Evolutionary conservation across 2,113 vertebrate species (phyloP).

Genomic region (Baryphthengus martii): DNA sequence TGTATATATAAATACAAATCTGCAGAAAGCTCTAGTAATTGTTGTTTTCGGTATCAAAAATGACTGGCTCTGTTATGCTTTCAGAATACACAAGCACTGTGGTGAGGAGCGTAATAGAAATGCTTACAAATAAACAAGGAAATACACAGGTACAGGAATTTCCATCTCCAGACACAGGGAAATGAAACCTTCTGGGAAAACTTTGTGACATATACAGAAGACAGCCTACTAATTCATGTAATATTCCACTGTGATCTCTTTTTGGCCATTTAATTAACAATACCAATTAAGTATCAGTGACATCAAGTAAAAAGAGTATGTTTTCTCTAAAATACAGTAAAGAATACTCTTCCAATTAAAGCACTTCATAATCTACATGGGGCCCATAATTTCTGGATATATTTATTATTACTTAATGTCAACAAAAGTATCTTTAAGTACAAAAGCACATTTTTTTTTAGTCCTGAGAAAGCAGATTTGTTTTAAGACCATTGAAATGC

Average conservation of each 20-base stretch:
- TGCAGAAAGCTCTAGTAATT: not conserved
- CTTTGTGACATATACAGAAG: slow-evolving; percentile 4
- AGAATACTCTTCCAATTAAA: slow-evolving; percentile 54
- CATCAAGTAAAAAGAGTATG: not conserved
- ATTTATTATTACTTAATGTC: slow-evolving; percentile 69
- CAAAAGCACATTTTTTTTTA: slow-evolving; percentile 59
- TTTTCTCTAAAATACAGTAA: slow-evolving; percentile 35
- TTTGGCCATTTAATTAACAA: not conserved
- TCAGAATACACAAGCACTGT: slow-evolving; percentile 18
- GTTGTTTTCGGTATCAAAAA: not conserved
- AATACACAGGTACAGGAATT: slow-evolving; percentile 41
- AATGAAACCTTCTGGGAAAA: slow-evolving; percentile 39
- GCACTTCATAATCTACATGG: not conserved
- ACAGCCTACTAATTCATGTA: slow-evolving; percentile 3
- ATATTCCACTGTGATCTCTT: not conserved
- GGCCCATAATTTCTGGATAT: slow-evolving; percentile 47
- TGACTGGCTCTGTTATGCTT: not conserved
- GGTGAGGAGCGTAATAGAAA: not conserved
- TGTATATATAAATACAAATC: not conserved
- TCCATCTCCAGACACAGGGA: not conserved
- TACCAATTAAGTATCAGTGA: not conserved
- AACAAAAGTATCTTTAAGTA: slow-evolving; percentile 66
- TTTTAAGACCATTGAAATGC: slow-evolving; percentile 72
- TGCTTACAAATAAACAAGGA: not conserved
- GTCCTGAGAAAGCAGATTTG: slow-evolving; percentile 62